A percentile compares a stretch with the other conserved stretches of the same genome.
Conservation (phyloP, 2,888 invertebrate genomes). For the Epistrophella euchroma region DNA sequence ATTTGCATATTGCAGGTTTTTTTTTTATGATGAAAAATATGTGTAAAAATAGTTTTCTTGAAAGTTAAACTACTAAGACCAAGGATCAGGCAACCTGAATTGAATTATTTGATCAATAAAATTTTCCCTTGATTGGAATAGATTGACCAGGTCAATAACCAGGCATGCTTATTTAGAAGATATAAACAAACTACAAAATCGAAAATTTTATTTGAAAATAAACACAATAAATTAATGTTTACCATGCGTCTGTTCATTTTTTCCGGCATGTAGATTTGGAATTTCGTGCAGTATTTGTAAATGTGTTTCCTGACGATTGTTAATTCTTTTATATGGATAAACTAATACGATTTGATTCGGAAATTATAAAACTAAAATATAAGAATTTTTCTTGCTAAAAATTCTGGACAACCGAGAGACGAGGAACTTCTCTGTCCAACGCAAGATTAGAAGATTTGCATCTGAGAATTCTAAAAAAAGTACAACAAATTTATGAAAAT, state of each 20-base stretch:
- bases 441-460: too few species aligned
- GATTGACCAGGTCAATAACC: background rate
- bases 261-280: conserved; percentile 67
- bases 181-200: conserved; percentile 50
- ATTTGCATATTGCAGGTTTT: conserved; percentile 33
- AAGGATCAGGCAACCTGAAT: background rate
- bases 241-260: conserved; percentile 75
- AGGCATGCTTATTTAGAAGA: conserved; percentile 40
- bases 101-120: conserved; percentile 58
- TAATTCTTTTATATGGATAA: background rate
- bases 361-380: background rate
- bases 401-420: background rate
- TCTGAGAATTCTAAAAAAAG: background rate
- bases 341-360: background rate
- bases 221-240: conserved; percentile 43
- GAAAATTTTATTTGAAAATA: background rate
- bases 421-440: background rate
- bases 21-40: background rate
- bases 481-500: background rate
- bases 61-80: background rate
- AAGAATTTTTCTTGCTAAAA: background rate
- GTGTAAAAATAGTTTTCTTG: background rate
- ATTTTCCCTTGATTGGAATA: background rate
- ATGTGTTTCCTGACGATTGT: background rate
- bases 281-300: conserved; percentile 15